These are phyloP conservation scores for Drosophila affinis DNA, from an alignment of 2,888 invertebrate genomes.

Conservation along the genomic window DNA sequence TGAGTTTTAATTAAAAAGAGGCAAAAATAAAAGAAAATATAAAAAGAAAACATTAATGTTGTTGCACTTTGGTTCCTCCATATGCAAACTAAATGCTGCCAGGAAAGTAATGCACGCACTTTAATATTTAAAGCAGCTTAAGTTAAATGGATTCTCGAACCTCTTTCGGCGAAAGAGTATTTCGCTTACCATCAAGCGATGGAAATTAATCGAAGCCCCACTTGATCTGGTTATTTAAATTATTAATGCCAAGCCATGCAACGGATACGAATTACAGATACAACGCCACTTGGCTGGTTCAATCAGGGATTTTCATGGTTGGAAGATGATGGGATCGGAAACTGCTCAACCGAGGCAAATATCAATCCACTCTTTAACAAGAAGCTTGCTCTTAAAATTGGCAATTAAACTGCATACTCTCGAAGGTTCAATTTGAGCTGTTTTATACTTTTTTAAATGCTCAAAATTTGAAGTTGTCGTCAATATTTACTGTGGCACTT, in stretches of 20 bases:
- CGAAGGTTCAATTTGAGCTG: not conserved
- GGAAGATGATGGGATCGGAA: not conserved
- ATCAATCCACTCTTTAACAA: too few relatives aligned
- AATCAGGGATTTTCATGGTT: not conserved
- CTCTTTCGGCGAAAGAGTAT: too few relatives aligned
- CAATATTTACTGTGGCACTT: not conserved
- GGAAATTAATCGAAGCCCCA: not conserved
- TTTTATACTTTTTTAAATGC: too few relatives aligned
- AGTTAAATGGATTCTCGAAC: conserved; percentile 7
- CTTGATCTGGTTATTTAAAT: not conserved
- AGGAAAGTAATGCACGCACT: not conserved
- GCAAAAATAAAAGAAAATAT: conserved; percentile 6
- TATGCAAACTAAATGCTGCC: conserved; percentile 15
- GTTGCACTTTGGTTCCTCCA: conserved; percentile 19
- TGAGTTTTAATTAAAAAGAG: conserved; percentile 56
- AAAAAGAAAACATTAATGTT: conserved; percentile 23
- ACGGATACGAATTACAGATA: not conserved
- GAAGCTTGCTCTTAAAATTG: not conserved
- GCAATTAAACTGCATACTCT: not conserved
- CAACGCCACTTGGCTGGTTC: not conserved
- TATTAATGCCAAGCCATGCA: not conserved
- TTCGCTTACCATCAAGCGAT: too few relatives aligned
- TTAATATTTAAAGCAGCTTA: conserved; percentile 26
- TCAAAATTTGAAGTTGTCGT: not conserved
- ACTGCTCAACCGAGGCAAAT: too few relatives aligned